Base-by-base conservation (phyloP, 92 coral and sea anemone genomes). In the Zoanthus sociatus region DNA sequence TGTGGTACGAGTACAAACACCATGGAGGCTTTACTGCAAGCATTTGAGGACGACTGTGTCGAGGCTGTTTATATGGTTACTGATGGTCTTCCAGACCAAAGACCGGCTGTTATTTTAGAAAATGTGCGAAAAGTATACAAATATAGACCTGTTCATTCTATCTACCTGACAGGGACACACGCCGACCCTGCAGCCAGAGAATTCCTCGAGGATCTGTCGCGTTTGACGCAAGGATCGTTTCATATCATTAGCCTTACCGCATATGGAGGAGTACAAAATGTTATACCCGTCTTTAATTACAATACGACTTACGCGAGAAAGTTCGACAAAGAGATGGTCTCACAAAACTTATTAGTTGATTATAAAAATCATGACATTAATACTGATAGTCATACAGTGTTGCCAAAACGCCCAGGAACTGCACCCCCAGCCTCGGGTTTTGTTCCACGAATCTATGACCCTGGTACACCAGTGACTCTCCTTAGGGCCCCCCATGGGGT, bases 1-100 rank as follows among this genome's bases (percentile, higher is more conserved):
- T 97, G 99, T 86, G 99, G 99, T 32, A 93, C 99, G 3, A 93
- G 97, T 21, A 97, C 98, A 9, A 90, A 97, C 83, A 97, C 99
- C 0, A 92, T 97, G 99, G 95, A 89, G 68, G 99, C 99, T 46
- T 87, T 97, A 83, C 90, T 95, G n/a, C 88, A 93, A 87, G 99
- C 99, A 1, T 91, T 93, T 76, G 93, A 89, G 42, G 99, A 97
- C 76, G 93, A 89, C 26, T 95, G 94, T 31, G 83, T 91, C 77
- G 98, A 97, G 56, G 99, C 99, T 16, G 89, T 97, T 7, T 97
- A 97, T 78, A 85, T 97, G 78, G 98, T 95, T 3, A 97, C 99
- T 64, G 98, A 95, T 71, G 99, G 99, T 21, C 86, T 97, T 14
- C 99, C 99, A 8, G 99, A 97, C 73, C 99, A 95, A 83, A 87